Evolutionary conservation across 2,888 invertebrate species (phyloP), one percentile per base, ranked within the genome.

Genomic region (Pilophorus perplexus): DNA sequence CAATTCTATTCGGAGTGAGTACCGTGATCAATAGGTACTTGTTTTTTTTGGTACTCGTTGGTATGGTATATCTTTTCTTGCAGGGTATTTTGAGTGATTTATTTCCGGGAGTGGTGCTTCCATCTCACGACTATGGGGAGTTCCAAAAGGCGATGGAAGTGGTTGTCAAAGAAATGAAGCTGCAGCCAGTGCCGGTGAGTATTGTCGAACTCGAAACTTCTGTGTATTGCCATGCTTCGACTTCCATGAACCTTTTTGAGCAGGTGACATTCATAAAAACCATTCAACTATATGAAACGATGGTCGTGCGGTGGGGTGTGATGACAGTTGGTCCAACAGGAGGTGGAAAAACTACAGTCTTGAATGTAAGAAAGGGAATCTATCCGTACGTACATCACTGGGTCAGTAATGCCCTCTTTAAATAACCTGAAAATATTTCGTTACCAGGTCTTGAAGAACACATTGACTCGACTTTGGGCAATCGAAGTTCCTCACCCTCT

Each of bases 301-400:
- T 93, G 89, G 85, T 88, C 71, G 92, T 93, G 2, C 82, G 93
- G 16, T 93, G 93, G 84, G 93, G 93, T 2, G 93, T 93, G 1
- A 93, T 94, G 93, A 78, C 92, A 69, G 93, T 93, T 0, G 93
- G 93, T 0, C 92, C 92, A 0, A 91, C 93, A 0, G 93, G 92
- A 0, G 87, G 91, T 2, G 93, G 93, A 2, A 93, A 93, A 77
- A 87, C 89, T 0, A 83, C 87, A 0, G 84, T 90, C 6, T 80
- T 93, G 60, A 81, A 82, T 72, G 89, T 89, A 28, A 52, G n/a
- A n/a, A n/a, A n/a, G n/a, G n/a, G n/a, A n/a, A n/a, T n/a, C n/a
- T n/a, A n/a, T n/a, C n/a, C n/a, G n/a, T n/a, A n/a, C n/a, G n/a
- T n/a, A n/a, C n/a, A n/a, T n/a, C n/a, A n/a, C n/a, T n/a, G n/a